Evolutionary conservation across 2,888 invertebrate species (phyloP), one percentile per base, ranked within the genome.

Genomic region (Teleogryllus oceanicus): DNA sequence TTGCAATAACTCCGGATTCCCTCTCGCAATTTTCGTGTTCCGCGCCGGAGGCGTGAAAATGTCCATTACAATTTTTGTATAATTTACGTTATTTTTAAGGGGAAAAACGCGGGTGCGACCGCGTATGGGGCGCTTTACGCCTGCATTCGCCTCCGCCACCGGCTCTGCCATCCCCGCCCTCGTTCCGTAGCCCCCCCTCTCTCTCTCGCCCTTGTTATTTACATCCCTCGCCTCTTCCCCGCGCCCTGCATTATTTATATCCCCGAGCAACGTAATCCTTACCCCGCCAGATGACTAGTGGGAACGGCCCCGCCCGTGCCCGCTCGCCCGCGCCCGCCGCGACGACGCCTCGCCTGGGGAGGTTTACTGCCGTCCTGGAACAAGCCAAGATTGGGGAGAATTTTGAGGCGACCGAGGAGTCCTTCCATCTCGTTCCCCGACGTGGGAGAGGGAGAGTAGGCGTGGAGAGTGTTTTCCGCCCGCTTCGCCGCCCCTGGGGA

Each of bases 41-140:
- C 37, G 37, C 37, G 37, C 37, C 37, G 37, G 62, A 62, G 62
- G 62, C 62, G 62, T 62, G 62, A 62, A 62, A n/a, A 62, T 62
- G 62, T 62, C 62, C 62, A 62, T 62, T 62, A 62, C 62, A 16
- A 62, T 62, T 62, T 62, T 62, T 62, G 62, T 62, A 62, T 62
- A 62, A 62, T 62, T 62, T 62, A 62, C 62, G 62, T 16, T 62
- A 62, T 62, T 62, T 62, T 62, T 62, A 62, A 62, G 62, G 62
- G 16, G 8, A 8, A 1, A 12, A 18, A 62, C 62, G 62, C 62
- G 62, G 16, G n/a, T 62, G 62, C 16, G 16, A 4, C n/a, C 62
- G 62, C 62, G 62, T n/a, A 62, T 62, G 62, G 62, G 16, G 16
- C 18, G 62, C 62, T 62, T 62, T 62, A 62, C n/a, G 62, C 16